phyloP scores from a whole-genome alignment of 2,113 vertebrate species.

The Alectura lathami region DNA sequence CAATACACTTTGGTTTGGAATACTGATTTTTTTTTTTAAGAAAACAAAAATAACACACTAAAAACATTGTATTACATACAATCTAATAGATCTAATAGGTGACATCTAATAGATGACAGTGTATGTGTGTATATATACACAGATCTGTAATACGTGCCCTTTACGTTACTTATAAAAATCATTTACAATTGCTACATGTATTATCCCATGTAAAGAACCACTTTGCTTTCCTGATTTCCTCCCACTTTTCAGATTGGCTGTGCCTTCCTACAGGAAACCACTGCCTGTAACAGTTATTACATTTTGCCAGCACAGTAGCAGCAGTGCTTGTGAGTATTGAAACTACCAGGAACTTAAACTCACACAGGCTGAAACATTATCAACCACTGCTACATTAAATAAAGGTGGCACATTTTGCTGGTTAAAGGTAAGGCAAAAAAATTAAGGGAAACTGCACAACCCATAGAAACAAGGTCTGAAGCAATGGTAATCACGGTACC shows the following conservation, averaged over 20 bases:
- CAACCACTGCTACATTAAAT: not conserved
- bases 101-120: not conserved
- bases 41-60: conserved; percentile 52
- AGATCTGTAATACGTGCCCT: not conserved
- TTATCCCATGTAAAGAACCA: not conserved
- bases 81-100: not conserved
- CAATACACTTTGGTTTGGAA: conserved; percentile 43
- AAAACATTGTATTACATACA: not conserved
- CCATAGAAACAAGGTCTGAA: not conserved
- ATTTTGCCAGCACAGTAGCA: not conserved
- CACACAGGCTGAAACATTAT: not conserved
- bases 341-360: not conserved
- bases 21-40: conserved; percentile 53
- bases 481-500: not conserved
- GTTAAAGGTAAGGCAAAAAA: not conserved
- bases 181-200: not conserved
- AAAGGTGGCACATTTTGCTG: not conserved
- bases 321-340: not conserved
- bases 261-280: not conserved
- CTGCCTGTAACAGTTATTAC: not conserved
- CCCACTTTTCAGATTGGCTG: not conserved
- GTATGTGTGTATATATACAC: not conserved
- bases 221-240: not conserved
- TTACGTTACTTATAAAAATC: not conserved
- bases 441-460: not conserved